A percentile compares a stretch with the other conserved stretches of the same genome.
Evolutionary conservation across 1,140 invertebrate genomes (phyloP).

Genomic region (Watersipora subatra): DNA sequence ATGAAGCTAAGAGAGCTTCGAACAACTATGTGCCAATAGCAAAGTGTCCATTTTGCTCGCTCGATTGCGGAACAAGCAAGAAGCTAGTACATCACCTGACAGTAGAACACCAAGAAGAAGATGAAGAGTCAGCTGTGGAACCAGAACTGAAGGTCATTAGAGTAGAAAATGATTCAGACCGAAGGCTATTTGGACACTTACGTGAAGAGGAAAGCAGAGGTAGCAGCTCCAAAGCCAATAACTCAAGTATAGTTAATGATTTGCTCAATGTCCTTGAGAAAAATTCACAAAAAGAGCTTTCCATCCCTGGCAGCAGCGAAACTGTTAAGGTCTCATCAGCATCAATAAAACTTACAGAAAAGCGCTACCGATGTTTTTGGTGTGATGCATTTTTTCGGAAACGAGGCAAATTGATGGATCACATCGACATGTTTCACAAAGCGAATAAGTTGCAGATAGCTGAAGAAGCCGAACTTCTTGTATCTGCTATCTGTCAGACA

Average conservation of each 20-base stretch:
- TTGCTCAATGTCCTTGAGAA: background rate
- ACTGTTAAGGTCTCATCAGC: background rate
- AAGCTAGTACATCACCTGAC: background rate
- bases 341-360: background rate
- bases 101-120: background rate
- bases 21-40: background rate
- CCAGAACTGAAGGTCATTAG: background rate
- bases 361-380: background rate
- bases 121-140: background rate
- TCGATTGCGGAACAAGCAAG: background rate
- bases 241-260: background rate
- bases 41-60: background rate
- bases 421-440: constrained; percentile 2
- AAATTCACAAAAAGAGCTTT: background rate
- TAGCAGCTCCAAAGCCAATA: background rate
- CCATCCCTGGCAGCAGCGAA: background rate
- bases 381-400: background rate
- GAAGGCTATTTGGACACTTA: background rate
- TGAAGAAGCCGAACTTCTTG: background rate
- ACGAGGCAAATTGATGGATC: constrained; percentile 2
- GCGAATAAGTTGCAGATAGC: background rate
- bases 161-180: background rate
- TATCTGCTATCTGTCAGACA: too few species aligned
- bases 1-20: background rate
- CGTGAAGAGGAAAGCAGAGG: background rate